Evolutionary conservation across 2,797 vertebrate species (phyloP).

Genomic region (Epinephelus awoara): DNA sequence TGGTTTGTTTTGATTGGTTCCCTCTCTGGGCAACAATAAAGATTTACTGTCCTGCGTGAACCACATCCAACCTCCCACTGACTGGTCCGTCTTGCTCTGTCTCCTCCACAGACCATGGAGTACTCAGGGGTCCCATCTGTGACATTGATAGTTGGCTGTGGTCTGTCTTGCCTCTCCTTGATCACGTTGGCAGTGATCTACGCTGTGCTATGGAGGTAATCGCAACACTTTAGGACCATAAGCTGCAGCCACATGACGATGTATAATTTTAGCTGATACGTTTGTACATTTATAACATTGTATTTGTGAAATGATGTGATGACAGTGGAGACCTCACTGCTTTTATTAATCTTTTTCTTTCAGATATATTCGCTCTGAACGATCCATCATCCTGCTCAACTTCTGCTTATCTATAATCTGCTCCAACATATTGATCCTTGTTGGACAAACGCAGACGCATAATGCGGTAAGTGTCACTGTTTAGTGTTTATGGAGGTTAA

Average conservation of each 20-base stretch:
- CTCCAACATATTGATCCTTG: constrained; percentile 98
- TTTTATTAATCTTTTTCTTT: constrained; percentile 44
- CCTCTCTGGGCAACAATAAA: constrained; percentile 67
- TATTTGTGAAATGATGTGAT: constrained; percentile 1
- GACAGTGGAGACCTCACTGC: background rate
- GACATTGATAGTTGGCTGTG: constrained; percentile 99
- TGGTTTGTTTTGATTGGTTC: constrained; percentile 71
- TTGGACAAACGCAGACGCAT: constrained; percentile 98
- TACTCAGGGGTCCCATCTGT: constrained; percentile 98
- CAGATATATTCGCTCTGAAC: constrained; percentile 97
- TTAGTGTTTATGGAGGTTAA: constrained; percentile 1
- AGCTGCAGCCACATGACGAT: constrained; percentile 5
- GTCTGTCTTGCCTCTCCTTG: constrained; percentile 98
- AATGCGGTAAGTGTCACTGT: constrained; percentile 91
- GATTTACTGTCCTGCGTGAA: constrained; percentile 73
- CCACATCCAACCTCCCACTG: constrained; percentile 69
- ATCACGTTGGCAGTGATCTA: constrained; percentile 97
- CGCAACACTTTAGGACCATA: constrained; percentile 34
- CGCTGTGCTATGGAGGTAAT: constrained; percentile 96
- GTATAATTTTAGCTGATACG: background rate
- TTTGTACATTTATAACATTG: background rate
- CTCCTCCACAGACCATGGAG: constrained; percentile 94
- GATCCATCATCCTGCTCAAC: constrained; percentile 99
- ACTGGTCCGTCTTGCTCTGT: constrained; percentile 71
- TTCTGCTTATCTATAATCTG: constrained; percentile 99